Percentiles rank a stretch among this genome's conserved stretches.
phyloP scores from a whole-genome alignment of 1,140 invertebrate species.

The Bactericera cockerelli region DNA sequence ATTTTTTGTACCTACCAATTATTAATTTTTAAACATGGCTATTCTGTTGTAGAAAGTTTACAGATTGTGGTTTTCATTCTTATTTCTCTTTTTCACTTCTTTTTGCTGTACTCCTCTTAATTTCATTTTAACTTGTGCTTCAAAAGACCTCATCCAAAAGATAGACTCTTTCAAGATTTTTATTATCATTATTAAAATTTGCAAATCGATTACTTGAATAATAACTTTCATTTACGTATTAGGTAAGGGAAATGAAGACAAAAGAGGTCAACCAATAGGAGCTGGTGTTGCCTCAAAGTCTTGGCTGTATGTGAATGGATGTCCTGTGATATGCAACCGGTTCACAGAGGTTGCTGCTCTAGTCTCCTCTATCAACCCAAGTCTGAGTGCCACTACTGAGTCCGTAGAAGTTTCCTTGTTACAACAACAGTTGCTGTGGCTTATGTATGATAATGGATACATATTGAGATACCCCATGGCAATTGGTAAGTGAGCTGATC shows the following conservation, averaged over 20 bases:
- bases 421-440: conserved; percentile 80
- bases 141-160: too few species aligned
- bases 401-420: conserved; percentile 74
- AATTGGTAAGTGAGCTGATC: conserved; percentile 44
- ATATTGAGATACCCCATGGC: conserved; percentile 86
- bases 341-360: conserved; percentile 85
- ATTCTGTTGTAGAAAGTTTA: too few species aligned
- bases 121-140: background rate
- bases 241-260: conserved; percentile 91
- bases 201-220: conserved; percentile 8
- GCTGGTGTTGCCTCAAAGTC: conserved; percentile 65
- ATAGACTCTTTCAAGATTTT: too few species aligned
- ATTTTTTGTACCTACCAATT: too few species aligned
- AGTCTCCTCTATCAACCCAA: conserved; percentile 86
- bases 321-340: conserved; percentile 76
- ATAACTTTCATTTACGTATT: conserved; percentile 16
- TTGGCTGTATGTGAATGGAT: conserved; percentile 85
- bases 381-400: conserved; percentile 71
- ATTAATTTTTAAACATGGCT: too few species aligned
- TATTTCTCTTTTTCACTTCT: too few species aligned
- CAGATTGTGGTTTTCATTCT: too few species aligned
- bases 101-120: background rate
- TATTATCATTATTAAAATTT: too few species aligned
- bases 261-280: conserved; percentile 78
- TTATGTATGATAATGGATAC: conserved; percentile 81